Percentiles rank a stretch among this genome's conserved stretches.
Evolutionary conservation across 1,140 invertebrate species (phyloP).

Genomic region (Pentalonia nigronervosa): DNA sequence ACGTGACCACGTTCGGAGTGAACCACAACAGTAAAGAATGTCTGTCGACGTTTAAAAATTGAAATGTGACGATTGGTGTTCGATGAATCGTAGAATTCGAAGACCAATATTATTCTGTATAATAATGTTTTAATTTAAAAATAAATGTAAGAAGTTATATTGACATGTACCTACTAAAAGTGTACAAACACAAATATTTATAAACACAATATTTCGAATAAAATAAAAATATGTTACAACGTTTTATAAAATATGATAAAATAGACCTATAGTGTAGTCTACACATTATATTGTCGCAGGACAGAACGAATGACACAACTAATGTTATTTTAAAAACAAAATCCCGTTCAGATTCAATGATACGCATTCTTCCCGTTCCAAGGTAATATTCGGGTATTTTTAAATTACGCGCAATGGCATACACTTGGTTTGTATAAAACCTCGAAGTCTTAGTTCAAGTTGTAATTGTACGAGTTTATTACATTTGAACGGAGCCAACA

Average conservation of each 20-base stretch:
- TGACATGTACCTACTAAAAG: background rate
- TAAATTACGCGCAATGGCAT: background rate
- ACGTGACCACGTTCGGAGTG: background rate
- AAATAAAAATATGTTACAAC: background rate
- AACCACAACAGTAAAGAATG: background rate
- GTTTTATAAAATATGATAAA: background rate
- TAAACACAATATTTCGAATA: background rate
- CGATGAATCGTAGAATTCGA: background rate
- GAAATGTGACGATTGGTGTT: background rate
- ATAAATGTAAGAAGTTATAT: background rate
- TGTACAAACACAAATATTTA: background rate
- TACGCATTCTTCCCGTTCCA: background rate
- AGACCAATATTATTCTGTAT: background rate
- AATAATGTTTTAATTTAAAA: too few relatives aligned
- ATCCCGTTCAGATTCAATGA: background rate
- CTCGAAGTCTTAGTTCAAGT: background rate
- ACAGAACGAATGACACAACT: background rate
- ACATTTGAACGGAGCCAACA: background rate
- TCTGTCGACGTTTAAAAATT: background rate
- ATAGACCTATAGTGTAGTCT: background rate
- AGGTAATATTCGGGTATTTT: background rate
- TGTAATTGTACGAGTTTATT: background rate
- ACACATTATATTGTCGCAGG: background rate
- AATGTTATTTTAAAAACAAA: background rate
- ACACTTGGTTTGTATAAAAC: background rate